A percentile compares a stretch with the other conserved stretches of the same genome.
Conservation (phyloP, 92 coral and sea anemone genomes). For the Bergia sp. region DNA sequence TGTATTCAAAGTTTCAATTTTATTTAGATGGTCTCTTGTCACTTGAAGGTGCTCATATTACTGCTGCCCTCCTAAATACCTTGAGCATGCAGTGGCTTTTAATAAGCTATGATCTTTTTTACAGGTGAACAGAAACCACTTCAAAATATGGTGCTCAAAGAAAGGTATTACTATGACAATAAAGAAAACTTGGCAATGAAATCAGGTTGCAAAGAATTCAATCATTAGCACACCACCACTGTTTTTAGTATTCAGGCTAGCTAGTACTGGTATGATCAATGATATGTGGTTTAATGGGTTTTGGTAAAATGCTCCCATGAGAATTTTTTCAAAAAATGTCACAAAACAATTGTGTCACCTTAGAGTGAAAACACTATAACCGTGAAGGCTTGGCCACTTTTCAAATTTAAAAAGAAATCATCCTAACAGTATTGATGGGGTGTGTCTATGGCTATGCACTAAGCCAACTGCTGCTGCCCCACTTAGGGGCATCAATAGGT, state of each 20-base stretch:
- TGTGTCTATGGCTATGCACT: conserved; percentile 14
- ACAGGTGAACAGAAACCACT: conserved; percentile 28
- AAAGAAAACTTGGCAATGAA: conserved; percentile 8
- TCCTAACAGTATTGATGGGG: conserved; percentile 23
- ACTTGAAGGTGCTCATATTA: conserved; percentile 34
- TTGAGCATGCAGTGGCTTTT: conserved; percentile 25
- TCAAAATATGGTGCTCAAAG: conserved; percentile 32
- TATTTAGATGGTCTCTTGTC: conserved; percentile 27
- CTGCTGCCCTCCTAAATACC: conserved; percentile 36
- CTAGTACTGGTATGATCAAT: conserved; percentile 26
- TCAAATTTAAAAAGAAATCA: conserved; percentile 20
- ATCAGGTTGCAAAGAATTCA: conserved; percentile 24
- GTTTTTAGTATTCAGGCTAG: conserved; percentile 31
- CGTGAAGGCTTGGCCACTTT: conserved; percentile 20
- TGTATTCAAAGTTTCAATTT: conserved; percentile 20
- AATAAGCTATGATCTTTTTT: conserved; percentile 24
- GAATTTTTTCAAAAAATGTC: conserved; percentile 22
- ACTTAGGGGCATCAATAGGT: conserved; percentile 52
- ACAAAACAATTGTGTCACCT: conserved; percentile 15
- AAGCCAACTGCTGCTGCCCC: conserved; percentile 44
- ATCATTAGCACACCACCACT: conserved; percentile 26
- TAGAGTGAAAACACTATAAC: conserved; percentile 30
- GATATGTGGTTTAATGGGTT: conserved; percentile 28
- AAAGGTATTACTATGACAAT: conserved; percentile 19
- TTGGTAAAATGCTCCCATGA: conserved; percentile 24